Evolutionary conservation across 2,888 invertebrate species (phyloP).

Genomic region (Cacoxenus indagator): DNA sequence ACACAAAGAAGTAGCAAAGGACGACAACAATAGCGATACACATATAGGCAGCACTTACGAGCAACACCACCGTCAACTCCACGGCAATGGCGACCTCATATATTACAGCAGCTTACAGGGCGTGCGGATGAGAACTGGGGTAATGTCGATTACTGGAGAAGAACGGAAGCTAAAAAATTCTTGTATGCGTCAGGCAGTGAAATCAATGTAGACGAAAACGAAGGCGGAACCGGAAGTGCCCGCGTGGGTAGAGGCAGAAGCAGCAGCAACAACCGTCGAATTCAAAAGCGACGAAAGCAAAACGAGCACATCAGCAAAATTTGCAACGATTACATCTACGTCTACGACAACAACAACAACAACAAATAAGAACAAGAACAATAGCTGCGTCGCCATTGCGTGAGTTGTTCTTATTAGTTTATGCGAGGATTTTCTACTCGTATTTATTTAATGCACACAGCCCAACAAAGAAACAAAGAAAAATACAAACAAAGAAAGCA

Average conservation of each 20-base stretch:
- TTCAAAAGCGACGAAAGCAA: background rate
- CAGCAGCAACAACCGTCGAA: background rate
- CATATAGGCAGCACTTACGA: background rate
- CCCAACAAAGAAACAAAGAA: slow-evolving; percentile 11
- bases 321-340: no score
- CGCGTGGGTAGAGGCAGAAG: background rate
- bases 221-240: background rate
- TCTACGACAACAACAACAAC: background rate
- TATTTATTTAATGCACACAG: slow-evolving; percentile 20
- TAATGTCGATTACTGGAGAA: background rate
- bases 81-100: slow-evolving; percentile 15
- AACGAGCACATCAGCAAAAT: no score
- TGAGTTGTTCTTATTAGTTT: slow-evolving; percentile 50
- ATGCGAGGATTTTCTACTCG: no score
- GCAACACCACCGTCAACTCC: slow-evolving; percentile 12
- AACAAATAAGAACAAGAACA: background rate
- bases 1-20: background rate
- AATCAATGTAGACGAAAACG: background rate
- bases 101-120: slow-evolving; percentile 2
- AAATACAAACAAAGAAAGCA: slow-evolving; percentile 20
- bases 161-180: background rate
- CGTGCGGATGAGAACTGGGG: background rate
- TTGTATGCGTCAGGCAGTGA: background rate
- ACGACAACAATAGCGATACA: slow-evolving; percentile 4
- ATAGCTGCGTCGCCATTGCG: slow-evolving; percentile 39